Evolutionary conservation across 2,888 invertebrate species (phyloP), one percentile per base, ranked within the genome.

Genomic region (Megamerina dolium): DNA sequence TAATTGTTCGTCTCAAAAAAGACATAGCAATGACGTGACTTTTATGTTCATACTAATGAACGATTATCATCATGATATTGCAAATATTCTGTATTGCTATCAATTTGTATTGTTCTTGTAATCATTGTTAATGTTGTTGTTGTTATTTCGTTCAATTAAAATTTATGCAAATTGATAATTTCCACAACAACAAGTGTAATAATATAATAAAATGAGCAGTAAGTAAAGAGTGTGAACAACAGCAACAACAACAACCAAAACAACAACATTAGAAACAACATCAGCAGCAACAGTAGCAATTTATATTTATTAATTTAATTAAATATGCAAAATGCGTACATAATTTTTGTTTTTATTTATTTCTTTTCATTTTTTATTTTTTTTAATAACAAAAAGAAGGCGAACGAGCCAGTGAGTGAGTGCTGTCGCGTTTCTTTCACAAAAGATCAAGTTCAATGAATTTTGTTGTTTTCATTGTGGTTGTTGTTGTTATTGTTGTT

Each of bases 381-480:
- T 23, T 23, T 23, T 8, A 23, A 23, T 23, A 23, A 23, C 10
- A 8, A 8, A 8, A 23, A 23, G 8, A 23, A 23, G 10, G 10
- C 10, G 23, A 6, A 10, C 12, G 18, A n/a, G n/a, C n/a, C n/a
- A n/a, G n/a, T n/a, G n/a, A n/a, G n/a, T n/a, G n/a, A n/a, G n/a
- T n/a, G n/a, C n/a, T n/a, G n/a, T n/a, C n/a, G n/a, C n/a, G n/a
- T n/a, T n/a, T n/a, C n/a, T n/a, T 39, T 31, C 38, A 14, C 41
- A 38, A 49, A 53, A 57, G 59, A 60, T 59, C 60, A 59, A 59
- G 59, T 59, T 59, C 59, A 59, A 53, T 59, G 59, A 59, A 60
- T 60, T 60, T 23, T 6, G 8, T 8, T 10, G 23, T n/a, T n/a
- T n/a, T n/a, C n/a, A n/a, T n/a, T n/a, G n/a, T n/a, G n/a, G n/a